Percentiles rank a stretch among this genome's conserved stretches.
phyloP scores from a whole-genome alignment of 2,888 invertebrate genomes.

The Dynastes grantii region DNA sequence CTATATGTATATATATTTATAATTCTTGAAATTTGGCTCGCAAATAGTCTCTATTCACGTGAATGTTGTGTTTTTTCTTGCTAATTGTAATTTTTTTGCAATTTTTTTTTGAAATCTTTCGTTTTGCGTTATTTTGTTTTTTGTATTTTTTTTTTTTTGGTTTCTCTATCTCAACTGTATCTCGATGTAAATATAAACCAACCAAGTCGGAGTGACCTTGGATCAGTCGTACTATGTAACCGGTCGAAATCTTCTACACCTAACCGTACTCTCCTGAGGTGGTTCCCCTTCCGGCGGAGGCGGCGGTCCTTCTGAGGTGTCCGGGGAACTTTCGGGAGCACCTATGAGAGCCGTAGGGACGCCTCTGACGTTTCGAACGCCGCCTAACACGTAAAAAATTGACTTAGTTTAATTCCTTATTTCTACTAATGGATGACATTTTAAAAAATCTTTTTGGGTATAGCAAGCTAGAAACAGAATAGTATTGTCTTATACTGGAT shows the following conservation, averaged over 20 bases:
- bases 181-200: conserved; percentile 45
- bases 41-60: conserved; percentile 19
- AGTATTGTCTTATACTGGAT: no score
- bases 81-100: neutral
- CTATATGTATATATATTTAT: conserved; percentile 29
- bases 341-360: conserved; percentile 69
- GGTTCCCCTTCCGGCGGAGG: conserved; percentile 67
- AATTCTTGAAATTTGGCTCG: conserved; percentile 41
- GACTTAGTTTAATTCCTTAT: no score
- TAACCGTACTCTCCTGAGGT: conserved; percentile 67
- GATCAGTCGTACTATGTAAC: conserved; percentile 65
- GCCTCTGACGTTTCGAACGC: conserved; percentile 66
- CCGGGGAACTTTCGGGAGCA: conserved; percentile 63
- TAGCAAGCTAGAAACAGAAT: no score
- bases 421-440: no score
- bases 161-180: conserved; percentile 32
- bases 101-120: neutral
- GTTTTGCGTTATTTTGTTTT: conserved; percentile 3
- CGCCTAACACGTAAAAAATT: conserved; percentile 59
- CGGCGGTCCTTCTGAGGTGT: conserved; percentile 67
- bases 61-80: conserved; percentile 13
- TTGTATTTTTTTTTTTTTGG: neutral
- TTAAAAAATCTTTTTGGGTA: no score
- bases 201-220: conserved; percentile 27
- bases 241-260: conserved; percentile 68